phyloP scores from a whole-genome alignment of 2,113 vertebrate genomes.

The Pardalotus punctatus region DNA sequence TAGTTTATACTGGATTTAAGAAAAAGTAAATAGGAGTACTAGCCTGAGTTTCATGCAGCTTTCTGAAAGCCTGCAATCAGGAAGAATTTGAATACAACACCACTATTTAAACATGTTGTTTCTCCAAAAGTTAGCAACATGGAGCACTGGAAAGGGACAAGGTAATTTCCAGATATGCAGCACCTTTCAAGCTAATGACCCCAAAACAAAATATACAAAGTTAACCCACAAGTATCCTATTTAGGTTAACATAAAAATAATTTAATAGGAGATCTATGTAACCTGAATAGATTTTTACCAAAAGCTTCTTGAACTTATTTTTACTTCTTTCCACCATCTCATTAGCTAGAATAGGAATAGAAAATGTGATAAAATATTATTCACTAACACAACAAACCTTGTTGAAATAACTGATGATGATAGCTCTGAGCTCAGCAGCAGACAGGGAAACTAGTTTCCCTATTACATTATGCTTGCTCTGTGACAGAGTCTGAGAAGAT shows the following conservation, averaged over 20 bases:
- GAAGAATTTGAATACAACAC: neutral
- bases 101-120: neutral
- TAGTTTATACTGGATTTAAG: neutral
- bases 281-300: neutral
- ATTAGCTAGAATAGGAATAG: neutral
- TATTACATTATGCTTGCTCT: slow-evolving; percentile 74
- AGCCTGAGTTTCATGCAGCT: neutral
- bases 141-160: neutral
- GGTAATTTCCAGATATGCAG: neutral
- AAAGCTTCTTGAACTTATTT: neutral
- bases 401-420: slow-evolving; percentile 88
- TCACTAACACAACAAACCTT: slow-evolving; percentile 77
- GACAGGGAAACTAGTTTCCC: slow-evolving; percentile 80
- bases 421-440: slow-evolving; percentile 74
- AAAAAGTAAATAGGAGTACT: neutral
- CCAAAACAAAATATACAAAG: neutral
- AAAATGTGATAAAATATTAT: neutral
- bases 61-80: neutral
- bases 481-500: slow-evolving; percentile 65
- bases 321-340: neutral
- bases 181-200: neutral
- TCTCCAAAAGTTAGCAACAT: neutral
- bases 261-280: neutral
- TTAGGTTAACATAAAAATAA: neutral
- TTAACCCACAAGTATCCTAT: neutral